Conservation (phyloP, 2,797 vertebrate genomes). For the Natrix natrix region DNA sequence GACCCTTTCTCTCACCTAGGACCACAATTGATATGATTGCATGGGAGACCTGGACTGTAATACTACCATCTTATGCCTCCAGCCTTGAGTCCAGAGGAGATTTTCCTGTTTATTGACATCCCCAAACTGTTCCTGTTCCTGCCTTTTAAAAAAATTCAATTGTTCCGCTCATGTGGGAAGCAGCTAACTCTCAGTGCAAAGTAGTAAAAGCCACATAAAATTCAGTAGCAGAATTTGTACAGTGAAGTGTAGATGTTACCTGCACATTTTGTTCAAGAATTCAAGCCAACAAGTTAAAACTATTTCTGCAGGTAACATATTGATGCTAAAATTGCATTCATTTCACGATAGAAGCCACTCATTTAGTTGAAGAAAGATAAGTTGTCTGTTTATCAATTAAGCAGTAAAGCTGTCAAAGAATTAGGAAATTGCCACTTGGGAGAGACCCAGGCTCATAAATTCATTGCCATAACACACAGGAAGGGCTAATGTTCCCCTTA, state of each 20-base stretch:
- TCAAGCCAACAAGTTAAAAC: not conserved
- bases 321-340: not conserved
- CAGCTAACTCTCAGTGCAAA: slow-evolving; percentile 21
- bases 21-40: not conserved
- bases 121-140: not conserved
- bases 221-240: not conserved
- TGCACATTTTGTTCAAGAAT: slow-evolving; percentile 20
- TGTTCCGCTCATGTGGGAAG: slow-evolving; percentile 9
- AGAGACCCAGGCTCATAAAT: not conserved
- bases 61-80: not conserved
- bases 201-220: slow-evolving; percentile 8
- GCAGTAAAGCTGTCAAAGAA: not conserved
- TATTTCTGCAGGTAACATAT: not conserved
- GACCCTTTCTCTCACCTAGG: not conserved
- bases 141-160: not conserved
- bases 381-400: not conserved
- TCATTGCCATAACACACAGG: not conserved
- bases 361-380: not conserved
- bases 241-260: slow-evolving; percentile 13
- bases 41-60: not conserved
- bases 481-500: not conserved
- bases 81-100: not conserved
- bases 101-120: slow-evolving; percentile 15
- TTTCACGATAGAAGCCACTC: not conserved
- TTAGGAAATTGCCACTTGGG: not conserved